Conservation (phyloP, 2,888 invertebrate species). For the Apamea monoglypha region DNA sequence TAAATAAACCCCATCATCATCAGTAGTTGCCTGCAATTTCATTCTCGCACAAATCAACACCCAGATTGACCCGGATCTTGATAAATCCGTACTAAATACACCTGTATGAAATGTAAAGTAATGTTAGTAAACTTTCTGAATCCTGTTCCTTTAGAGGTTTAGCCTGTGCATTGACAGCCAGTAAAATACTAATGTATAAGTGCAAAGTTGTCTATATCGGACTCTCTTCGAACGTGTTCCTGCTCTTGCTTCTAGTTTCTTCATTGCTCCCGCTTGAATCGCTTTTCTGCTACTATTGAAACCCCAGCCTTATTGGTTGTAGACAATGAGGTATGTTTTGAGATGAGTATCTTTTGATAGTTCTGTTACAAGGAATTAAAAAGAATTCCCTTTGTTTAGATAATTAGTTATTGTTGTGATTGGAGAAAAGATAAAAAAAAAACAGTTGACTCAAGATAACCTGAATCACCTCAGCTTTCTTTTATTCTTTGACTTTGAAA, state of each 20-base stretch:
- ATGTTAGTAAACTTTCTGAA: background rate
- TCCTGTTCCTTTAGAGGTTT: background rate
- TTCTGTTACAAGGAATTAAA: slow-evolving; percentile 18
- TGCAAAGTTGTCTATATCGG: background rate
- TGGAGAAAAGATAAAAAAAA: background rate
- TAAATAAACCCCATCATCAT: background rate
- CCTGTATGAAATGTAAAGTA: background rate
- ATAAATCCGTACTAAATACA: background rate
- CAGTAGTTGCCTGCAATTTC: background rate
- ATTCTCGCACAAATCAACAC: background rate
- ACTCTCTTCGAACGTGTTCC: background rate
- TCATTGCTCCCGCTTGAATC: background rate
- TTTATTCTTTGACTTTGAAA: too few relatives aligned
- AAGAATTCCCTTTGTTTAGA: slow-evolving; percentile 37
- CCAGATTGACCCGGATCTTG: background rate
- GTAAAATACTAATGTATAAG: background rate
- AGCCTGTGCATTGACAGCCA: background rate
- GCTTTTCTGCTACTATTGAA: background rate
- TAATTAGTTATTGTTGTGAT: slow-evolving; percentile 26
- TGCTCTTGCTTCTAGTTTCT: background rate
- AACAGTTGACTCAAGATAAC: slow-evolving; percentile 3
- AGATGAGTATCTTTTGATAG: slow-evolving; percentile 35
- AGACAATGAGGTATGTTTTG: slow-evolving; percentile 37
- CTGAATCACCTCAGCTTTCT: too few relatives aligned
- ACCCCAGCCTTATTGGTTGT: slow-evolving; percentile 20